phyloP scores from a whole-genome alignment of 2,888 invertebrate genomes.

The Psylliodes chrysocephalus region DNA sequence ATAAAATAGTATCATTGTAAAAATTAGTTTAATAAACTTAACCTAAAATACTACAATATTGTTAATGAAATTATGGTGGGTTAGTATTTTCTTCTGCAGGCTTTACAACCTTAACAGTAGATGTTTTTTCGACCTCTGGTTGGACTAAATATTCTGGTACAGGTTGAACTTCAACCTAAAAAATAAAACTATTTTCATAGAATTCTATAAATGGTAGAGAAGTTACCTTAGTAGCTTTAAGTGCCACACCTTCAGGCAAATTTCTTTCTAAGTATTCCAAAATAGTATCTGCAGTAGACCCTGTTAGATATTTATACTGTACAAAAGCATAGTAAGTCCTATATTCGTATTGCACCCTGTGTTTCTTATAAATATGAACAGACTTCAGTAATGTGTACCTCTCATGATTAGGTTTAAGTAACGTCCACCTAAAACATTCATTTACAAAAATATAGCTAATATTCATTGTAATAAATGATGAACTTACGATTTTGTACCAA shows the following conservation, averaged over 20 bases:
- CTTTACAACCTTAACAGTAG: not conserved
- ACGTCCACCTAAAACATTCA: conserved; percentile 73
- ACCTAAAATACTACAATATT: too few relatives aligned
- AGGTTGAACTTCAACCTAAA: conserved; percentile 31
- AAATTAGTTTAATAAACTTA: not conserved
- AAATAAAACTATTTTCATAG: too few relatives aligned
- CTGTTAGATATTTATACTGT: conserved; percentile 86
- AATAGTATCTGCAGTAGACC: conserved; percentile 94
- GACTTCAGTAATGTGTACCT: conserved; percentile 86
- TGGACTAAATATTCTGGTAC: conserved; percentile 30
- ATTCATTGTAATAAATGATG: conserved; percentile 4
- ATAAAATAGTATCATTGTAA: not conserved
- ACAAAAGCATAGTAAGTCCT: conserved; percentile 91
- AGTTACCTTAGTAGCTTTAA: conserved; percentile 85
- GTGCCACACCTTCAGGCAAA: conserved; percentile 95
- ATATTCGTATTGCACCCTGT: conserved; percentile 94
- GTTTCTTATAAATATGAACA: conserved; percentile 91
- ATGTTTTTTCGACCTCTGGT: conserved; percentile 10
- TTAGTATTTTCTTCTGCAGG: not conserved
- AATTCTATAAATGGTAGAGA: too few relatives aligned
- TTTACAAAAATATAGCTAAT: not conserved
- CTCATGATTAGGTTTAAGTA: conserved; percentile 78
- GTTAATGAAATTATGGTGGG: not conserved
- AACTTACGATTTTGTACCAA: conserved; percentile 78
- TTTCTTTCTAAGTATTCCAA: conserved; percentile 96